A percentile compares a stretch with the other conserved stretches of the same genome.
Conservation (phyloP, 2,888 invertebrate genomes). For the Ennomos erosarius region DNA sequence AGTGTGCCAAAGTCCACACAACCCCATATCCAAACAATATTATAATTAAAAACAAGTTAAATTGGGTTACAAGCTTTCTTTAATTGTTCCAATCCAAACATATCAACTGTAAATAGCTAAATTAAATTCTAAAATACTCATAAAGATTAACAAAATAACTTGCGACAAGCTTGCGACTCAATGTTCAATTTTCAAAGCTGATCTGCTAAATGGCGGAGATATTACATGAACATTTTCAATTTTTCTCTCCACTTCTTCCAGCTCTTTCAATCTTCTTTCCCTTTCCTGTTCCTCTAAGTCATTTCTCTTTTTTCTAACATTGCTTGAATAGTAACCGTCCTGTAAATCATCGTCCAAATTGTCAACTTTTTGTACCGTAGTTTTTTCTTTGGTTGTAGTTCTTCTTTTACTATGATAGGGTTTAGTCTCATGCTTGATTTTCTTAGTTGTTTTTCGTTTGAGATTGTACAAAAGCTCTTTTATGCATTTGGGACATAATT, state of each 20-base stretch:
- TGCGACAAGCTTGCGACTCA: constrained; percentile 8
- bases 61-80: neutral
- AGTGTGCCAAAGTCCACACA: no score
- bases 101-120: constrained; percentile 16
- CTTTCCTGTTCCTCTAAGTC: constrained; percentile 34
- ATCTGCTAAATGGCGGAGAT: constrained; percentile 16
- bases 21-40: neutral
- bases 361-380: constrained; percentile 6
- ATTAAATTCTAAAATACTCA: constrained; percentile 18
- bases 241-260: constrained; percentile 53
- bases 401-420: constrained; percentile 5
- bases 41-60: constrained; percentile 3
- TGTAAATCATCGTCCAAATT: constrained; percentile 11
- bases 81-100: constrained; percentile 10
- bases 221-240: constrained; percentile 45
- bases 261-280: constrained; percentile 48
- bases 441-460: constrained; percentile 13
- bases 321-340: neutral
- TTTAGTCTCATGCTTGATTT: constrained; percentile 2
- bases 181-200: constrained; percentile 3
- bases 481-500: constrained; percentile 37
- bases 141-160: constrained; percentile 24
- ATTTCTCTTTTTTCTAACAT: constrained; percentile 36
- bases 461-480: constrained; percentile 15
- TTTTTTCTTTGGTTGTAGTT: constrained; percentile 1